Evolutionary conservation across 1,140 invertebrate genomes (phyloP), one percentile per base, ranked within the genome.

Genomic region (Zaprionus capensis): DNA sequence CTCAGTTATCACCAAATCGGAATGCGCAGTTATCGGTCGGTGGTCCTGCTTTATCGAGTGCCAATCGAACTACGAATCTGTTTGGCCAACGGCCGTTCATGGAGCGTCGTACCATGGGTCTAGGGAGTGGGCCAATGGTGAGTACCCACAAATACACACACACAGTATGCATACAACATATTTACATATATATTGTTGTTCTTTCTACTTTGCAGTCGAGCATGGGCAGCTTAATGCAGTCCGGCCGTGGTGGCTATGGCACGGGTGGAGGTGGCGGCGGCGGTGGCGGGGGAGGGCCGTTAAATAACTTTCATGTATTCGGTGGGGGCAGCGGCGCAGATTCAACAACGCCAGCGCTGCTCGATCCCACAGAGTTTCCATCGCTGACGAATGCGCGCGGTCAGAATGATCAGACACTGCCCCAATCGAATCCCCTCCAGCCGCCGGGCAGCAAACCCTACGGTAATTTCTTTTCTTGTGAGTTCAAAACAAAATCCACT

Each of bases 331-430:
- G 81, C 59, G 76, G 96, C 94, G 81, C 81, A 62, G 96, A 96
- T 86, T 95, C 95, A 85, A 96, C 95, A 91, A 97, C 96, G 88
- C 97, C 97, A 55, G 96, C 97, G 69, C 94, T 97, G 66, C 94
- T 98, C 80, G 97, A 98, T 94, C 95, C 97, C 64, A 97, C 96
- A 81, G 97, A 98, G 93, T 98, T 98, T 93, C 97, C 97, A 76
- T 98, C 97, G 72, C 94, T 98, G 91, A 98, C 97, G 81, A 96
- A 96, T 93, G 95, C 96, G 92, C 95, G 95, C 57, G 95, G 95
- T 93, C 95, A 95, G 86, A 94, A 96, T 93, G 95, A 96, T 94
- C 96, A 94, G 92, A 94, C 83, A 93, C 96, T 95, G 94, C 96
- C 96, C 93, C 96, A 95, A 93, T 95, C 95, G 82, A 96, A 95